Conservation (phyloP, 2,113 vertebrate genomes). For the Ornithorhynchus anatinus region DNA sequence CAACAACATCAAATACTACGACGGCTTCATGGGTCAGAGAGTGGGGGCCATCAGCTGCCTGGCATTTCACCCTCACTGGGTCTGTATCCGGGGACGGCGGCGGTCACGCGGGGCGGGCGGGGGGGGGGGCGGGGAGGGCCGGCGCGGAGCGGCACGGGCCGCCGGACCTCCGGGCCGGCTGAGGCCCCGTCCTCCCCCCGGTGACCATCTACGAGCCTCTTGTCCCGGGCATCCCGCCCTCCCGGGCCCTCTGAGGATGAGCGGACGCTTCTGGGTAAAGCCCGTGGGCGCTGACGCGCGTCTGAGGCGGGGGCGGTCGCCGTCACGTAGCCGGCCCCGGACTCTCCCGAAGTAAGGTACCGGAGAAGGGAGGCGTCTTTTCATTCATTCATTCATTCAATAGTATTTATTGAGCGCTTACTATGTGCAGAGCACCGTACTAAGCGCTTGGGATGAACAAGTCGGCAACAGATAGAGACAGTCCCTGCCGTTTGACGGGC, state of each 20-base stretch:
- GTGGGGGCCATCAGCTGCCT: slow-evolving; percentile 98
- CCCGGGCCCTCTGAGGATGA: not conserved
- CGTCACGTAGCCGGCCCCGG: no score
- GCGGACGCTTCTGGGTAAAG: not conserved
- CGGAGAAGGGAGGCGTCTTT: no score
- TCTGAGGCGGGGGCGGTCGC: fast-evolving
- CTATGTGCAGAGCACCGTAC: no score
- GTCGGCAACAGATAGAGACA: no score
- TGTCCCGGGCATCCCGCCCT: no score
- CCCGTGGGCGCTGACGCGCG: not conserved
- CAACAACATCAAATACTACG: slow-evolving; percentile 99
- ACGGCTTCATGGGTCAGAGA: slow-evolving; percentile 97
- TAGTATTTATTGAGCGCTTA: no score
- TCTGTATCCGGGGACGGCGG: slow-evolving; percentile 51
- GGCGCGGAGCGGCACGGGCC: fast-evolving
- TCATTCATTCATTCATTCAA: no score
- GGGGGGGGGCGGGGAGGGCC: not conserved
- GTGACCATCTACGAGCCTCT: no score
- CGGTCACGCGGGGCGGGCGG: fast-evolving
- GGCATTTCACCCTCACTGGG: slow-evolving; percentile 98
- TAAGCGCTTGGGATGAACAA: no score
- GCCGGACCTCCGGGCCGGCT: fast-evolving
- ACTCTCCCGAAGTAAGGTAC: no score
- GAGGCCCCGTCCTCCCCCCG: no score
- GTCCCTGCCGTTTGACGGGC: no score